A percentile compares a stretch with the other conserved stretches of the same genome.
These are phyloP conservation scores for Emydocephalus ijimae DNA, from an alignment of 2,113 vertebrate genomes.

Conservation along the genomic window DNA sequence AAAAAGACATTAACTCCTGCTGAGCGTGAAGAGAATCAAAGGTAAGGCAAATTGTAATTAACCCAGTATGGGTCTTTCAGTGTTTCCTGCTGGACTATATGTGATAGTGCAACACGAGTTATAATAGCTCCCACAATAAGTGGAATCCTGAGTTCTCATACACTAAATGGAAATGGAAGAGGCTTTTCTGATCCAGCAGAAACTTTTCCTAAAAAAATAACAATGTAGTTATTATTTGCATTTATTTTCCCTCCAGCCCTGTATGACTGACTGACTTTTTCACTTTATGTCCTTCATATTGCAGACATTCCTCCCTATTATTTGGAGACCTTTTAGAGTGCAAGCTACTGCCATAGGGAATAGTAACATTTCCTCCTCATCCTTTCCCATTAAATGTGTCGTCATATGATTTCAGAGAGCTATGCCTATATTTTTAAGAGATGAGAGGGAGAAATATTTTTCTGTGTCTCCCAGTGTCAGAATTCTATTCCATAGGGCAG, in stretches of 20 bases:
- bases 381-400: neutral
- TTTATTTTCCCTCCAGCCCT: neutral
- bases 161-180: neutral
- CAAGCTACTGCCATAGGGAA: neutral
- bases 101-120: neutral
- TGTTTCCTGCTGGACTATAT: neutral
- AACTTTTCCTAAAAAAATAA: neutral
- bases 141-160: neutral
- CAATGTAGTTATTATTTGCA: neutral
- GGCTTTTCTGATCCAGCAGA: neutral
- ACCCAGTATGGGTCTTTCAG: neutral
- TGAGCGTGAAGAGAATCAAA: constrained; percentile 94
- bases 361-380: neutral
- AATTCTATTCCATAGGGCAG: neutral
- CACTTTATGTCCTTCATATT: neutral
- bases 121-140: neutral
- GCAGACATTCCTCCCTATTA: neutral
- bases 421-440: neutral
- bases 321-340: neutral
- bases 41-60: constrained; percentile 70
- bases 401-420: neutral
- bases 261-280: neutral
- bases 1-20: constrained; percentile 89
- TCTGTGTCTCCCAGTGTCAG: neutral
- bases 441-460: neutral